Evolutionary conservation across 2,113 vertebrate genomes (phyloP).

Genomic region (Nycticryphes semicollaris): DNA sequence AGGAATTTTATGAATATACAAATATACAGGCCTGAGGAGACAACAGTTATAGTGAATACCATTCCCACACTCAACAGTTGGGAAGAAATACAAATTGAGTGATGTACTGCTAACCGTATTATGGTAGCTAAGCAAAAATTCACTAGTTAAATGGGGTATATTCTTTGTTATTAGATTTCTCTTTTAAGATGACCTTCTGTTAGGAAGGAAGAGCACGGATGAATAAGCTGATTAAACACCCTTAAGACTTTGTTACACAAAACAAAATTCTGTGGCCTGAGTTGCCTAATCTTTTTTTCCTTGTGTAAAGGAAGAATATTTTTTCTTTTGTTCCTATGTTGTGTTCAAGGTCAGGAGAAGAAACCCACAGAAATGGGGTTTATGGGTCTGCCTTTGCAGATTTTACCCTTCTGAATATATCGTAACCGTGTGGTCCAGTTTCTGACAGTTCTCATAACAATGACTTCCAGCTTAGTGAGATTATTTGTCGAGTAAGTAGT

Average conservation of each 20-base stretch:
- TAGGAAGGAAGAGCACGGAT: constrained; percentile 26
- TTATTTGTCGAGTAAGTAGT: neutral
- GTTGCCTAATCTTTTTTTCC: neutral
- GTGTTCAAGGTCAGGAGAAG: neutral
- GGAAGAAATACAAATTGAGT: neutral
- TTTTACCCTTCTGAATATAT: neutral
- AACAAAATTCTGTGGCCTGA: constrained; percentile 21
- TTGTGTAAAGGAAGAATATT: neutral
- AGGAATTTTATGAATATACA: constrained; percentile 54
- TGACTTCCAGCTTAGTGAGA: neutral
- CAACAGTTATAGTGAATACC: neutral
- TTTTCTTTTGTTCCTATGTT: neutral
- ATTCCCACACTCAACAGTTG: neutral
- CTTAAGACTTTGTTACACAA: neutral
- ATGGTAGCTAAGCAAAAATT: neutral
- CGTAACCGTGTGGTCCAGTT: neutral
- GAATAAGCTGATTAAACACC: constrained; percentile 51
- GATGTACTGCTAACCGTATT: neutral
- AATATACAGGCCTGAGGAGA: constrained; percentile 1
- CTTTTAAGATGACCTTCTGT: neutral
- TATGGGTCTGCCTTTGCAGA: neutral
- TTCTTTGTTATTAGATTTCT: constrained; percentile 7
- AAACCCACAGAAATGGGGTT: neutral
- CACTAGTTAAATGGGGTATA: neutral
- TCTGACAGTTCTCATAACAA: neutral